Evolutionary conservation across 1,140 invertebrate genomes (phyloP).

Genomic region (Trichogramma pretiosum): DNA sequence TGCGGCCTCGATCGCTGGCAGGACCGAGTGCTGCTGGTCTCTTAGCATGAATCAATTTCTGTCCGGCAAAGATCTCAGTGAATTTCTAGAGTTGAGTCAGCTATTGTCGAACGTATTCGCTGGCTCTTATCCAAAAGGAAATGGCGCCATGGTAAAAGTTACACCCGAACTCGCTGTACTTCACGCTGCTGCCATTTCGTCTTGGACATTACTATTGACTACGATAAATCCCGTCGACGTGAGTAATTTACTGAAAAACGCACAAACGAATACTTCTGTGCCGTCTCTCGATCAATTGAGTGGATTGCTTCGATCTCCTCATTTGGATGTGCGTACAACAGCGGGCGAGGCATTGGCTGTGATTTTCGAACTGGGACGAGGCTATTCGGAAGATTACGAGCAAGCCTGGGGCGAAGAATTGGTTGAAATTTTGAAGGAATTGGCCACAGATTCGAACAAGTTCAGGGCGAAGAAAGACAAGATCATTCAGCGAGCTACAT

Average conservation of each 20-base stretch:
- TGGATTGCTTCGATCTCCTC: slow-evolving; percentile 64
- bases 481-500: slow-evolving; percentile 83
- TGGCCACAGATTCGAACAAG: slow-evolving; percentile 90
- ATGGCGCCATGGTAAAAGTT: slow-evolving; percentile 61
- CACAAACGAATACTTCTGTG: slow-evolving; percentile 33
- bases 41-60: slow-evolving; percentile 78
- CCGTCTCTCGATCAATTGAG: slow-evolving; percentile 56
- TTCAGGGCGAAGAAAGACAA: slow-evolving; percentile 87
- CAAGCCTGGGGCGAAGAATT: slow-evolving; percentile 51
- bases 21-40: slow-evolving; percentile 72
- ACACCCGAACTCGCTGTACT: slow-evolving; percentile 59
- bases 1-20: slow-evolving; percentile 44
- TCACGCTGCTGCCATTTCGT: slow-evolving; percentile 70
- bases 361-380: slow-evolving; percentile 72
- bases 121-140: slow-evolving; percentile 71
- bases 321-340: slow-evolving; percentile 78
- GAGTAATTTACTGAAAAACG: slow-evolving; percentile 45
- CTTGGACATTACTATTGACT: slow-evolving; percentile 80
- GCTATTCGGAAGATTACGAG: slow-evolving; percentile 58
- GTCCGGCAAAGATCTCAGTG: slow-evolving; percentile 62
- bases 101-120: slow-evolving; percentile 75
- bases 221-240: slow-evolving; percentile 61
- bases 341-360: slow-evolving; percentile 85
- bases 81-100: slow-evolving; percentile 63
- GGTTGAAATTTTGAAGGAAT: slow-evolving; percentile 57